These are phyloP conservation scores for Zoroaster sp. DNA, from an alignment of 53 echinoderm and acorn worm genomes.

Conservation along the genomic window DNA sequence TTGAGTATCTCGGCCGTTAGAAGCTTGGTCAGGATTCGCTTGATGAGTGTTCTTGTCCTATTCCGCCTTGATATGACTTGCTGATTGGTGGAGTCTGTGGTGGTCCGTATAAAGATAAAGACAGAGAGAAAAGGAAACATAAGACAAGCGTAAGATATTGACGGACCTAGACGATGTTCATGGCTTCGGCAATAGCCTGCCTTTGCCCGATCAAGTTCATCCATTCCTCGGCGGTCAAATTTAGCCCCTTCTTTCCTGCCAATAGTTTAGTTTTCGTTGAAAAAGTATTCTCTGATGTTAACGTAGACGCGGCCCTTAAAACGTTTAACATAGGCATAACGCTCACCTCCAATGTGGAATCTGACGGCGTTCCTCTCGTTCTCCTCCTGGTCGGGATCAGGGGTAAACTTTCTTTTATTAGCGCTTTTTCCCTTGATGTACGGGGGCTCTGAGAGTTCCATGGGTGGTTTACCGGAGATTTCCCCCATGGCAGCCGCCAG, in stretches of 20 bases:
- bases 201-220: not conserved
- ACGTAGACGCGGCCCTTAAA: too few relatives aligned
- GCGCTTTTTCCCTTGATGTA: not conserved
- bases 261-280: conserved; percentile 6
- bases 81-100: not conserved
- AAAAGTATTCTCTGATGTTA: too few relatives aligned
- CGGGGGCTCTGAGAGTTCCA: not conserved
- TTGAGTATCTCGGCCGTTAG: not conserved
- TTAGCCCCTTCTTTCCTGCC: conserved; percentile 29
- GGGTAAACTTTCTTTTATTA: not conserved
- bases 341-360: too few relatives aligned
- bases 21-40: not conserved
- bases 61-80: not conserved
- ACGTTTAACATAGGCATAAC: too few relatives aligned
- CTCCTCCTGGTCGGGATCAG: not conserved
- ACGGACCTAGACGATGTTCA: not conserved
- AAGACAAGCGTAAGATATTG: not conserved
- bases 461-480: not conserved
- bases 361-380: conserved; percentile 6
- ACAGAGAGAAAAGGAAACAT: not conserved
- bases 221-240: conserved; percentile 18
- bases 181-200: not conserved
- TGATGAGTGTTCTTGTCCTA: not conserved
- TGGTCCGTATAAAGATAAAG: not conserved
- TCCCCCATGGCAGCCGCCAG: not conserved